Evolutionary conservation across 2,113 vertebrate species (phyloP), one percentile per base, ranked within the genome.

Genomic region (Lampris incognitus): DNA sequence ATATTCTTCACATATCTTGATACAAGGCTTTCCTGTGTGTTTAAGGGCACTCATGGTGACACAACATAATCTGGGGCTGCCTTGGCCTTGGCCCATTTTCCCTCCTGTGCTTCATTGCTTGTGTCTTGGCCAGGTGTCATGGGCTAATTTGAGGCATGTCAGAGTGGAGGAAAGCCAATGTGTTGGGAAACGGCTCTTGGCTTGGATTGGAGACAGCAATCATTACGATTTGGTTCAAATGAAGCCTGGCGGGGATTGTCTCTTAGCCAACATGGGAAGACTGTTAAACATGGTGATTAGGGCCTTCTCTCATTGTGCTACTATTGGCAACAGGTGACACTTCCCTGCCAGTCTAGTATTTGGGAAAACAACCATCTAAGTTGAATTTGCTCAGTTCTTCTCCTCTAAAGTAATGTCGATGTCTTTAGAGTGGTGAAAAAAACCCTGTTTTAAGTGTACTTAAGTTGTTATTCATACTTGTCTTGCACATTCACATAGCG

Each of bases 41-140:
- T 49, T 48, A 66, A 51, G 49, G 38, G 5, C 49, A 66, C 64
- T 6, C 42, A 74, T 58, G 62, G 63, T 66, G 37, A 48, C 55
- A 24, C 44, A 0, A 54, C 37, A 37, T 66, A 38, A 74, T 50
- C 42, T 4, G 50, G 52, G 42, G n/a, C 42, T 37, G 39, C 58
- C 13, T 5, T 7, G 24, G 24, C 48, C 9, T 2, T 56, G 24
- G 40, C 13, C 62, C 41, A 66, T 65, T 62, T 66, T 49, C 61
- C 62, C 8, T 13, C 24, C 9, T 10, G 5, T 51, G 36, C 1
- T 50, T 36, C 36, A 42, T 42, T 37, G 44, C 62, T 11, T 58
- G 50, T 50, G 42, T n/a, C 10, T 11, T 2, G 49, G 59, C 58
- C 61, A 49, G 72, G 44, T 13, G 24, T 10, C 8, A 36, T 37